phyloP scores from a whole-genome alignment of 1,140 invertebrate genomes.

The Pogonomyrmex barbatus region DNA sequence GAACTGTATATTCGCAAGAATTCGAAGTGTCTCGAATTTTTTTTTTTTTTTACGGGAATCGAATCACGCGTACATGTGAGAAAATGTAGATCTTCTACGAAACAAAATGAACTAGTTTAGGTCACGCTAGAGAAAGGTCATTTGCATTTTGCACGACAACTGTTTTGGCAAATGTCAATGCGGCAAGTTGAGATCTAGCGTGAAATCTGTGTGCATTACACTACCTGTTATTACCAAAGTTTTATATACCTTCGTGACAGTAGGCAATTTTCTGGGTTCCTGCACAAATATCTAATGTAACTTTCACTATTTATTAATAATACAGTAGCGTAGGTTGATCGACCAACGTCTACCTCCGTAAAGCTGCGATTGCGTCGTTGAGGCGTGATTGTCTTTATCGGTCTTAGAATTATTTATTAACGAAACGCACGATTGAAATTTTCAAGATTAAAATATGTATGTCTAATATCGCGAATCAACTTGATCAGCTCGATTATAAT shows the following conservation, averaged over 20 bases:
- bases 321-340: slow-evolving; percentile 49
- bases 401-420: neutral
- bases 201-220: slow-evolving; percentile 45
- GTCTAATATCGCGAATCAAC: neutral
- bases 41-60: neutral
- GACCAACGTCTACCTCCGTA: slow-evolving; percentile 37
- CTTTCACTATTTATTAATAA: slow-evolving; percentile 67
- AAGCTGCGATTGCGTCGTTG: slow-evolving; percentile 24
- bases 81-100: neutral
- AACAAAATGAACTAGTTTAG: neutral
- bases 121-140: neutral
- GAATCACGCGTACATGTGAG: neutral
- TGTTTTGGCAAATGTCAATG: slow-evolving; percentile 47
- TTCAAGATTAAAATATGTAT: neutral
- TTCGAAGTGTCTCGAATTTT: neutral
- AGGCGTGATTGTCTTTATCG: slow-evolving; percentile 10
- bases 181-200: slow-evolving; percentile 40
- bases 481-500: neutral
- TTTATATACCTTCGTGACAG: slow-evolving; percentile 62
- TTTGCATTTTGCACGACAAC: slow-evolving; percentile 24
- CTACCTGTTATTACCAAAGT: slow-evolving; percentile 49
- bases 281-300: slow-evolving; percentile 64
- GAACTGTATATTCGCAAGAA: neutral
- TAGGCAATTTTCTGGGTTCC: slow-evolving; percentile 51
- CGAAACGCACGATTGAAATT: neutral